A percentile compares a stretch with the other conserved stretches of the same genome.
These are phyloP conservation scores for Calephelis perditalis DNA, from an alignment of 2,888 invertebrate genomes.

Conservation along the genomic window DNA sequence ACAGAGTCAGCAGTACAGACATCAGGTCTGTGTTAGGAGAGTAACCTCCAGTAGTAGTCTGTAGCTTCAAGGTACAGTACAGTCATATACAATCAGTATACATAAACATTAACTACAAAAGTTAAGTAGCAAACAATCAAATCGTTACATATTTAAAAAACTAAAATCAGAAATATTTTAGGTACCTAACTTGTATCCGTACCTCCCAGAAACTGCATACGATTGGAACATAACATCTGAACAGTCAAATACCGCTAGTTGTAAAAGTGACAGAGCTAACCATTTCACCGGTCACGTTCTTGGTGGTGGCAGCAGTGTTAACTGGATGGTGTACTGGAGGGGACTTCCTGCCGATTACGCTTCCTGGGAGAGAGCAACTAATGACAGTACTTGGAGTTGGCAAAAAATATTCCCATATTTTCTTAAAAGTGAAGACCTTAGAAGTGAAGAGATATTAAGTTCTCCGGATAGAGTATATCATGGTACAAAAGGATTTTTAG, in stretches of 20 bases:
- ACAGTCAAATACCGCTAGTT: conserved; percentile 18
- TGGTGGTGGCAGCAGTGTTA: conserved; percentile 34
- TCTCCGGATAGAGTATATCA: conserved; percentile 28
- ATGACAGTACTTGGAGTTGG: conserved; percentile 34
- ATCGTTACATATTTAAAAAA: neutral
- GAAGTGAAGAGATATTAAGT: conserved; percentile 27
- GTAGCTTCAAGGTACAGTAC: no score
- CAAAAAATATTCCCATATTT: conserved; percentile 33
- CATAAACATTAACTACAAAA: no score
- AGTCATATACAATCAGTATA: no score
- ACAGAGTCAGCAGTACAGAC: no score
- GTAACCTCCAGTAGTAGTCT: no score
- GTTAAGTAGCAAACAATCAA: no score
- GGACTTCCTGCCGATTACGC: conserved; percentile 34
- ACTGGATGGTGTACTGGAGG: conserved; percentile 33
- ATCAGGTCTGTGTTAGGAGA: no score
- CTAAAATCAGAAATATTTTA: conserved; percentile 24
- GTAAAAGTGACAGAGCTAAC: conserved; percentile 14
- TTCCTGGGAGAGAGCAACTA: conserved; percentile 33
- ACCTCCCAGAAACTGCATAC: conserved; percentile 25
- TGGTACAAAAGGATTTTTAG: conserved; percentile 35
- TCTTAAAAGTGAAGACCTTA: conserved; percentile 34
- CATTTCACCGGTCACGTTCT: conserved; percentile 31
- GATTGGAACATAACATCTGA: conserved; percentile 34
- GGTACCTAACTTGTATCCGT: conserved; percentile 35